Evolutionary conservation across 2,888 invertebrate species (phyloP), one percentile per base, ranked within the genome.

Genomic region (Chaetoderma sp.): DNA sequence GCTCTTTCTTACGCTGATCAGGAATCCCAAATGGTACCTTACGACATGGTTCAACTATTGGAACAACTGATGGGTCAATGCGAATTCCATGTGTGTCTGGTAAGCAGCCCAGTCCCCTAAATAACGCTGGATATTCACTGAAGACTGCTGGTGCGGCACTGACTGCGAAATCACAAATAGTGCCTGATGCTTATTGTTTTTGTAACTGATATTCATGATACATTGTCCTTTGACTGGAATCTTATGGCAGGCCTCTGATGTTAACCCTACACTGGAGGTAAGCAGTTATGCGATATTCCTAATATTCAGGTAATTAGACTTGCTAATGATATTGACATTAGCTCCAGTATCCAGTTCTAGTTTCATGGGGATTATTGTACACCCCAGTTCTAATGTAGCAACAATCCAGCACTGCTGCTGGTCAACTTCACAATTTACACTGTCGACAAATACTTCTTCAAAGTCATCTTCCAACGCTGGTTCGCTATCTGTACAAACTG

Each of bases 51-150:
- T 69, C 44, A 3, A 72, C 61, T 1, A 72, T 69, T 23, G 72
- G 72, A 44, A 33, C 8, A 10, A 72, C 60, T 4, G 32, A 33
- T 32, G 55, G 44, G 30, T 73, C 70, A 13, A 62, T 28, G 13
- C 21, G 23, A 28, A 70, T 70, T 13, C 33, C 18, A 39, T 65
- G 50, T 36, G 42, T 25, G 25, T 61, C 70, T 6, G 39, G 44
- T 36, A 65, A 16, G 47, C 68, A 66, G 10, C 70, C 70, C 58
- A 68, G 25, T 5, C 66, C 68, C 36, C 56, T 25, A 52, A 68
- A 68, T 13, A 68, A 52, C 18, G 59, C 23, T 4, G 6, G 6
- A n/a, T 56, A 55, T 57, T 55, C 28, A 16, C 32, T 30, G 18
- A 60, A 21, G 16, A 54, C 32, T 21, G n/a, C 42, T 47, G 27